Percentiles rank a stretch among this genome's conserved stretches.
phyloP scores from a whole-genome alignment of 1,140 invertebrate genomes.

The Brachystomella parvula region DNA sequence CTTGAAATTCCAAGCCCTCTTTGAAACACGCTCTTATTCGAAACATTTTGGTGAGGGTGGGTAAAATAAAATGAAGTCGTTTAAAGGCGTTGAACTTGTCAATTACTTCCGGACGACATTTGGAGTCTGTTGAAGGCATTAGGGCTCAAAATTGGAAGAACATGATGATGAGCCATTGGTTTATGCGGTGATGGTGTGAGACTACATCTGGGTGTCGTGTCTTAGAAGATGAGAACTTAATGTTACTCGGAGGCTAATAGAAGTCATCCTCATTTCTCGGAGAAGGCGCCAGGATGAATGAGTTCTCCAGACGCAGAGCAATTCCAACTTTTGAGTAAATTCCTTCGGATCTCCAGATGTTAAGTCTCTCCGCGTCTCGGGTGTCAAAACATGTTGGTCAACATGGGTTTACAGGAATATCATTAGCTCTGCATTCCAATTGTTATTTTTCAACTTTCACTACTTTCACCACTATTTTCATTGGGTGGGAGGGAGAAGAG shows the following conservation, averaged over 20 bases:
- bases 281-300: neutral
- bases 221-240: neutral
- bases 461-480: neutral
- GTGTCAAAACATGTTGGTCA: neutral
- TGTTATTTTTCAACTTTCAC: neutral
- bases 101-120: neutral
- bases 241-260: neutral
- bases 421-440: neutral
- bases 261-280: neutral
- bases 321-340: neutral
- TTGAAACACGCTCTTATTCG: no score
- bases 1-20: no score
- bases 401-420: neutral
- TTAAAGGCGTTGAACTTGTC: neutral
- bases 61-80: no score
- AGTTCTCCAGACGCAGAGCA: neutral
- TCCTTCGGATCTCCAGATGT: neutral
- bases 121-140: neutral
- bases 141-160: neutral
- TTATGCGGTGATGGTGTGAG: neutral
- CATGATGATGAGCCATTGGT: neutral
- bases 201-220: neutral
- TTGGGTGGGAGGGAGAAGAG: neutral
- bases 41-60: no score
- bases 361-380: no score